Percentiles rank a stretch among this genome's conserved stretches.
Conservation (phyloP, 2,113 vertebrate species). For the Dipodomys stephensi region DNA sequence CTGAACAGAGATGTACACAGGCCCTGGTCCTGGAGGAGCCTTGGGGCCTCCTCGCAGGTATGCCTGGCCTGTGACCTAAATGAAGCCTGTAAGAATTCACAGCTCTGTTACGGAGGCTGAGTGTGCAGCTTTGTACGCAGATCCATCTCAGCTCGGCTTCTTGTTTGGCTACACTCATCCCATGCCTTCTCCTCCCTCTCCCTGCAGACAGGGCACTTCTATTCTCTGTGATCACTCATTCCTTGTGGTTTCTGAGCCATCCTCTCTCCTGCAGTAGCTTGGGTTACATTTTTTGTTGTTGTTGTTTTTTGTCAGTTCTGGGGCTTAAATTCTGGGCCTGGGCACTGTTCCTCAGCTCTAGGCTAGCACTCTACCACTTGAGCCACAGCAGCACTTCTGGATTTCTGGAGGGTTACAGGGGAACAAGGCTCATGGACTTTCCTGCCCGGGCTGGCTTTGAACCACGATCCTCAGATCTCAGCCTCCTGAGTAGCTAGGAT, state of each 20-base stretch:
- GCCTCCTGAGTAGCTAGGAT: too few species aligned
- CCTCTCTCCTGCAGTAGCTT: not conserved
- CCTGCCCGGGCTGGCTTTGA: too few species aligned
- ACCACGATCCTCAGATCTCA: too few species aligned
- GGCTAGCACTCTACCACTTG: too few species aligned
- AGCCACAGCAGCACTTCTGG: too few species aligned
- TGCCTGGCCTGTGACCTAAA: not conserved
- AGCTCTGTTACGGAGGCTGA: not conserved
- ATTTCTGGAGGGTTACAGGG: too few species aligned
- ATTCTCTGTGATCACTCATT: not conserved
- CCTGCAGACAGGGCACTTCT: not conserved
- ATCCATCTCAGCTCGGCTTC: not conserved
- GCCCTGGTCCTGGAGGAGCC: too few species aligned
- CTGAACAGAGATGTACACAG: not conserved
- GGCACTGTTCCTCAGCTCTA: too few species aligned
- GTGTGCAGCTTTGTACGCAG: not conserved
- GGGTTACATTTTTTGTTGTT: not conserved
- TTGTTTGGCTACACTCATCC: not conserved
- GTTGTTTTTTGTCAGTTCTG: too few species aligned
- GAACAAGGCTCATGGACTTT: too few species aligned
- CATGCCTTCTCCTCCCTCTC: not conserved
- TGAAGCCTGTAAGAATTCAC: not conserved
- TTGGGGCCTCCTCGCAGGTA: too few species aligned
- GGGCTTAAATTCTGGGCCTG: too few species aligned
- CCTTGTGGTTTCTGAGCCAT: not conserved